Base-by-base conservation (phyloP, 2,113 vertebrate species). In the Dasyornis broadbenti region DNA sequence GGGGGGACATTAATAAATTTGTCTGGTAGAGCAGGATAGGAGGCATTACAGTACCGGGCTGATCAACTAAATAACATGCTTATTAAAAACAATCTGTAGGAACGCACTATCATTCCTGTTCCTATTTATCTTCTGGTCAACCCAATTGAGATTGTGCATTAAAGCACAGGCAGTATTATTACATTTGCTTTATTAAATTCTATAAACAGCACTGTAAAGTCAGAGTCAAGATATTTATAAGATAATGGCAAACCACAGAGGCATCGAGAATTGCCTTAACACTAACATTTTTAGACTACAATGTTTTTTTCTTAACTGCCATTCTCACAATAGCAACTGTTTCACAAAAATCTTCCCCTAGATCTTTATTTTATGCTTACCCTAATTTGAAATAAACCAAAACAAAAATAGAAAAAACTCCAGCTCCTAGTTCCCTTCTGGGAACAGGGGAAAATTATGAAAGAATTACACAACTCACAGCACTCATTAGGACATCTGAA, bases 71-170 rank as follows among this genome's bases (percentile, higher is more conserved):
- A 97, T 96, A 97, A 97, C 95, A 97, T 82, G 95, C 96, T 97
- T 95, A 97, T 96, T 97, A 98, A 97, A 98, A 97, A 98, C 96
- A 97, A 98, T 97, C 96, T 91, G 85, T 78, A 96, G 84, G 96
- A 97, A 93, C 61, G 75, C 70, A 93, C 82, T 95, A 95, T 97
- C 96, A 97, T 95, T 97, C 86, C 96, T 96, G 88, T 96, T 97
- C 96, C 94, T 97, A 97, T 96, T 98, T 98, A 97, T 97, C 96
- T 97, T 96, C 92, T 89, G 97, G 97, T 96, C 95, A 97, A 94
- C 95, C 92, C 97, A 97, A 97, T 85, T 97, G 94, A 97, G 94
- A 97, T 75, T 86, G 86, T 84, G 91, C 80, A 97, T 96, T 98
- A 98, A 97, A 95, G 89, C 52, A 94, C 92, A 91, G 76, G 96